phyloP scores from a whole-genome alignment of 2,113 vertebrate species.

The Pipa parva region DNA sequence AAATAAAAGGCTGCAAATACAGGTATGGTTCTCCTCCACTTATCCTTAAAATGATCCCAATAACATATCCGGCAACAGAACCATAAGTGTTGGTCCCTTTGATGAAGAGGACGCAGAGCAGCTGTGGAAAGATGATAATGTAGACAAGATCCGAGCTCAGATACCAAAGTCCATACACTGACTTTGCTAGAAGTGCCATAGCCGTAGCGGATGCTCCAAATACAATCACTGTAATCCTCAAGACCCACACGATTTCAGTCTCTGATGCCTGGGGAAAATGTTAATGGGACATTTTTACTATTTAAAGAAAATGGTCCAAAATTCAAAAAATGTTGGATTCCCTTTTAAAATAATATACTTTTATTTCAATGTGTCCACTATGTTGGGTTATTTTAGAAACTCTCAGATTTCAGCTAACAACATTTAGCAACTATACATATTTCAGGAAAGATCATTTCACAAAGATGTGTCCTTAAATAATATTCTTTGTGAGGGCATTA shows the following conservation, averaged over 20 bases:
- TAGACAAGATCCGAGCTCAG: constrained; percentile 95
- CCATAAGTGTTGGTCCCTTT: constrained; percentile 95
- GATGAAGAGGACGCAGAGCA: constrained; percentile 89
- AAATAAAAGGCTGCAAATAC: constrained; percentile 86
- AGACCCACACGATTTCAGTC: constrained; percentile 90
- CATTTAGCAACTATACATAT: too few relatives aligned
- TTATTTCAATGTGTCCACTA: too few relatives aligned
- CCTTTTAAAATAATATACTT: too few relatives aligned
- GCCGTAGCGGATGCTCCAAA: constrained; percentile 90
- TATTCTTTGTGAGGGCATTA: too few relatives aligned
- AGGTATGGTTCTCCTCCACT: constrained; percentile 92
- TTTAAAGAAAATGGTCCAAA: too few relatives aligned
- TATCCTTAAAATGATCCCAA: constrained; percentile 84
- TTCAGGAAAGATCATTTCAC: too few relatives aligned
- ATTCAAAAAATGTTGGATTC: too few relatives aligned
- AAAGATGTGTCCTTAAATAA: too few relatives aligned
- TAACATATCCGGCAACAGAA: constrained; percentile 82
- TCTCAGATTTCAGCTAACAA: too few relatives aligned
- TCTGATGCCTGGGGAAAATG: constrained; percentile 88
- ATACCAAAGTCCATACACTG: constrained; percentile 95
- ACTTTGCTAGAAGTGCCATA: constrained; percentile 88
- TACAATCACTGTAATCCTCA: constrained; percentile 85
- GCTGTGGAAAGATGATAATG: constrained; percentile 95
- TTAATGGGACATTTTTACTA: too few relatives aligned
- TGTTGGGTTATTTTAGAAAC: too few relatives aligned